These are phyloP conservation scores for Eutolmus rufibarbis DNA, from an alignment of 2,888 invertebrate genomes.

Conservation along the genomic window DNA sequence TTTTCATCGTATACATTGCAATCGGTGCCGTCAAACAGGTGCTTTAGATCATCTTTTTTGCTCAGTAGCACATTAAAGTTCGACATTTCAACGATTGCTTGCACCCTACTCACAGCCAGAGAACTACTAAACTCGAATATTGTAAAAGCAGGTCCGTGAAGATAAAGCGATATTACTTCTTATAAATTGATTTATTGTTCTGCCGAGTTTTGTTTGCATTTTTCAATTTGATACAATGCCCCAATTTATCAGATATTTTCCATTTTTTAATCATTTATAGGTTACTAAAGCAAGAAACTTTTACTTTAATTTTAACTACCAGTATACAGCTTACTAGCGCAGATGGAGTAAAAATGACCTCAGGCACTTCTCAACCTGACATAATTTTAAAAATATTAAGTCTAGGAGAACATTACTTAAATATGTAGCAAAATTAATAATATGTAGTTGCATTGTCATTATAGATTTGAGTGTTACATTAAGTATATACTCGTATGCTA, in stretches of 20 bases:
- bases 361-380: no score
- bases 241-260: not conserved
- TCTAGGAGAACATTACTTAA: no score
- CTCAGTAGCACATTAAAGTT: not conserved
- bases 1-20: constrained; percentile 64
- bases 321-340: no score
- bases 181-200: not conserved
- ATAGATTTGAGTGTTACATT: no score
- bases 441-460: no score
- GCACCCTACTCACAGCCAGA: not conserved
- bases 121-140: not conserved
- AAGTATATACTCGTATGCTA: no score
- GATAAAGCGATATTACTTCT: not conserved
- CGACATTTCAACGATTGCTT: not conserved
- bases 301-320: no score
- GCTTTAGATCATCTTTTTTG: constrained; percentile 52
- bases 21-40: constrained; percentile 64
- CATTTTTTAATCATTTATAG: no score
- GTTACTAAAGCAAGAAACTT: no score
- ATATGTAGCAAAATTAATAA: no score
- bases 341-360: no score
- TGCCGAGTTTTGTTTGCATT: not conserved
- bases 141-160: not conserved
- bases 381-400: no score
- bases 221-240: not conserved